Conservation (phyloP, 1,140 invertebrate genomes). For the Ceratosolen solmsi region DNA sequence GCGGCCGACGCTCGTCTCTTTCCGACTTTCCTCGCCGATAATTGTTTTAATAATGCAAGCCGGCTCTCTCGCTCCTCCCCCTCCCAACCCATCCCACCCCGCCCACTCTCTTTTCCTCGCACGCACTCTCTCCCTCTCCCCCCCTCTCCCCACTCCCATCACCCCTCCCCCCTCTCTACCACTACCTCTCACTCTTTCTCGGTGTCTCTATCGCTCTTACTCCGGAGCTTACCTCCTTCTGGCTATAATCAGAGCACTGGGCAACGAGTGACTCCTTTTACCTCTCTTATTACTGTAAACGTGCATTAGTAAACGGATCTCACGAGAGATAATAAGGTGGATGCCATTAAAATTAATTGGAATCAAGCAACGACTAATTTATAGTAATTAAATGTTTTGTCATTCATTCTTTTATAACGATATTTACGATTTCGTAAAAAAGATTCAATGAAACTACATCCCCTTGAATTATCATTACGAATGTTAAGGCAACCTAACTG, state of each 20-base stretch:
- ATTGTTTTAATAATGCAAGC: slow-evolving; percentile 28
- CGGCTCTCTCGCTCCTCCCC: slow-evolving; percentile 16
- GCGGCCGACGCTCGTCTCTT: background rate
- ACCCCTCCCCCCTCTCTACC: too few species aligned
- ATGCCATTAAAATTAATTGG: slow-evolving; percentile 18
- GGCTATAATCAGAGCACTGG: background rate
- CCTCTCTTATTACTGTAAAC: background rate
- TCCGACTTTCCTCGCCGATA: background rate
- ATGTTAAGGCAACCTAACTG: background rate
- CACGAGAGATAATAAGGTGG: slow-evolving; percentile 10
- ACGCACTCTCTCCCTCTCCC: too few species aligned
- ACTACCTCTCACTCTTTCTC: too few species aligned
- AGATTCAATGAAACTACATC: background rate
- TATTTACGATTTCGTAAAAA: background rate
- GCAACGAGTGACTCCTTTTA: background rate
- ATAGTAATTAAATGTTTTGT: slow-evolving; percentile 18
- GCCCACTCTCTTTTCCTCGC: too few species aligned
- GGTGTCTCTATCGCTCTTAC: too few species aligned
- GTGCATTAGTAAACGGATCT: background rate
- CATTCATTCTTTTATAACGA: slow-evolving; percentile 2
- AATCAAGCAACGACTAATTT: slow-evolving; percentile 17
- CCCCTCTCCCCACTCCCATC: too few species aligned
- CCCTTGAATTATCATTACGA: background rate
- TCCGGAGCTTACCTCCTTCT: background rate
- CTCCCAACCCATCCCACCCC: too few species aligned